phyloP scores from a whole-genome alignment of 1,140 invertebrate species.

The Himalopsyche phryganea region DNA sequence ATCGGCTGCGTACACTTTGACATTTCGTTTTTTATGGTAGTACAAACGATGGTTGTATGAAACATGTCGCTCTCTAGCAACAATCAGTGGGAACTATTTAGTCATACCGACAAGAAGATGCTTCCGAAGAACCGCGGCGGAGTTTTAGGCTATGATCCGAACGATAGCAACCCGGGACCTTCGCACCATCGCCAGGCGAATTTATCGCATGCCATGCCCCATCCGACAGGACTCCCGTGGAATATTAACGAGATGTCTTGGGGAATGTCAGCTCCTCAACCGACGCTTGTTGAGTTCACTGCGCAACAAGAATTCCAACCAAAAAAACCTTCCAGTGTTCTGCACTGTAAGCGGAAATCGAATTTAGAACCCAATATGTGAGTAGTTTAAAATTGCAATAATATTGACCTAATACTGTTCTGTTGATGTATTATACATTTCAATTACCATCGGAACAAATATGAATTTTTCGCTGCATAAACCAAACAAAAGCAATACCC shows the following conservation, averaged over 20 bases:
- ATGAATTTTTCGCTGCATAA: too few species aligned
- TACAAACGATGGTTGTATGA: too few species aligned
- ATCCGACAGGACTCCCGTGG: constrained; percentile 46
- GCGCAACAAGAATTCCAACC: constrained; percentile 29
- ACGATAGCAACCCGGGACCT: not conserved
- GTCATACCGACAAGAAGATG: not conserved
- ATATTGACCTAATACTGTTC: too few species aligned
- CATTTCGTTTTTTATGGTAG: too few species aligned
- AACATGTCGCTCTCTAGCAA: constrained; percentile 22
- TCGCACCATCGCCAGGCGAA: not conserved
- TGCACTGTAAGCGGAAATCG: constrained; percentile 32
- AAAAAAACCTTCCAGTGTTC: constrained; percentile 15
- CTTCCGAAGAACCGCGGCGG: constrained; percentile 3
- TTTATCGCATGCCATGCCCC: constrained; percentile 38
- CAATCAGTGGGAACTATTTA: constrained; percentile 9
- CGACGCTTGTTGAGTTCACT: constrained; percentile 47
- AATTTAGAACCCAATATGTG: constrained; percentile 22
- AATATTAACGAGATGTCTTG: constrained; percentile 45
- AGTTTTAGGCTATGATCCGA: not conserved
- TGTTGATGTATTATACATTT: too few species aligned
- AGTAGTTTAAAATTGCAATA: constrained; percentile 11
- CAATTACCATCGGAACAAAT: too few species aligned
- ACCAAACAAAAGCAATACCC: too few species aligned
- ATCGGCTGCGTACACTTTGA: too few species aligned
- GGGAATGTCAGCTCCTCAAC: constrained; percentile 42